Evolutionary conservation across 30 jellyfish, hydroid and myxozoan genomes (phyloP), one percentile per base, ranked within the genome.

Genomic region (Pseudorhiza aurosa): DNA sequence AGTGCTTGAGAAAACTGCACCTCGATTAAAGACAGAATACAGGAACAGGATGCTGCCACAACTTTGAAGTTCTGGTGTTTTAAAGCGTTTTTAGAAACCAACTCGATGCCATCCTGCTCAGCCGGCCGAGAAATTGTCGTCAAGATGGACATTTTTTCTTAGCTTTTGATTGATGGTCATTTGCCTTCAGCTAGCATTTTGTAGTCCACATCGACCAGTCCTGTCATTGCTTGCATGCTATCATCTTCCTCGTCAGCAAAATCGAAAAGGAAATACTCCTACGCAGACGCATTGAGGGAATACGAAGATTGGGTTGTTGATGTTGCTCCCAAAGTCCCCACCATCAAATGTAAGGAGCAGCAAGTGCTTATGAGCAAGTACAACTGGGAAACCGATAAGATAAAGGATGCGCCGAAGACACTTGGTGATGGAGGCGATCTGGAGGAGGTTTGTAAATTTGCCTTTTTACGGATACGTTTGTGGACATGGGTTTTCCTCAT

Each of bases 351-450:
- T 76, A 60, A 57, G 44, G 97, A 88, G 44, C 97, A 88, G 31
- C 89, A 74, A 42, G 84, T 77, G 17, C 32, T 30, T 10, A 88
- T 88, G 97, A 88, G 97, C 78, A 49, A 37, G 7, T 88, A 88
- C 55, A 46, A 68, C 37, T 88, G 87, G 87, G 97, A 88, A 47
- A 88, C 97, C 0, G 97, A 88, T 39, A 71, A 88, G 44, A 65
- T 19, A 4, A 63, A 55, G 9, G 59, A 68, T 69, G 89, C 93
- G 18, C 82, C 82, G 28, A 28, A 18, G 29, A 77, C 94, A 6
- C 70, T 88, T 29, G 97, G 97, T 1, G 97, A 88, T 62, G 97
- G 97, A 0, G 97, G 97, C 8, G 73, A 65, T 53, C 46, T 65
- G 42, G 97, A 88, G 46, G 97, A 88, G 89, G 97, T 88, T 18